Evolutionary conservation across 2,113 vertebrate species (phyloP).

Genomic region (Atractosteus spatula): DNA sequence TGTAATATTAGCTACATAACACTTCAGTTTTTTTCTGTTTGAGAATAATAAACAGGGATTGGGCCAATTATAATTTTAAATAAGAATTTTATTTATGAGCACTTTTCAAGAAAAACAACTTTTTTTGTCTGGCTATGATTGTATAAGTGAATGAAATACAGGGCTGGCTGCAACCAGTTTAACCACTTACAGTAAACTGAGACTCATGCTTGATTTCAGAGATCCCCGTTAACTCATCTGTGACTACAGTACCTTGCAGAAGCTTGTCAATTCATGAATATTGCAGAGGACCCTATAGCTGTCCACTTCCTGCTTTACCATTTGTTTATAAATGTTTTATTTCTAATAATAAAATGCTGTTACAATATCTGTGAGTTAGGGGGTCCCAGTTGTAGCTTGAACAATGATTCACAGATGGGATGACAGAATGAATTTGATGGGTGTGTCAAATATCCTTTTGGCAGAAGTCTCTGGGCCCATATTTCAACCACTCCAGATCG

Average conservation of each 20-base stretch:
- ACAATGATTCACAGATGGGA: slow-evolving; percentile 18
- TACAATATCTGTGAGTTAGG: background rate
- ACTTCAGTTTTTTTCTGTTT: slow-evolving; percentile 1
- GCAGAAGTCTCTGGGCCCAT: slow-evolving; percentile 5
- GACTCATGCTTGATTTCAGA: too few relatives aligned
- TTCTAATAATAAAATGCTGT: too few relatives aligned
- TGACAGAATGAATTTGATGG: slow-evolving; percentile 9
- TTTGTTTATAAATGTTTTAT: too few relatives aligned
- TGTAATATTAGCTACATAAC: slow-evolving; percentile 2
- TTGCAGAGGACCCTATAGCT: too few relatives aligned
- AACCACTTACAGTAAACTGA: too few relatives aligned
- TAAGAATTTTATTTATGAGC: too few relatives aligned
- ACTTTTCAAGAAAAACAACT: too few relatives aligned
- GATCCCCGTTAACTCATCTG: too few relatives aligned
- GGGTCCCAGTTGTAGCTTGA: background rate
- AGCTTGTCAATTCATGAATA: too few relatives aligned
- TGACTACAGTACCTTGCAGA: too few relatives aligned
- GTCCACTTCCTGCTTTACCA: too few relatives aligned
- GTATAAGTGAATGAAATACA: slow-evolving; percentile 33
- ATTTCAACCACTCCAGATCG: slow-evolving; percentile 5
- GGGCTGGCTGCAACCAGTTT: background rate
- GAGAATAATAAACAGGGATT: background rate
- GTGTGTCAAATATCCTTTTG: slow-evolving; percentile 12
- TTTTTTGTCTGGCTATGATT: background rate
- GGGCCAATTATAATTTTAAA: too few relatives aligned